Percentiles rank a stretch among this genome's conserved stretches.
Evolutionary conservation across 2,113 vertebrate species (phyloP).

Genomic region (Psittacus erithacus): DNA sequence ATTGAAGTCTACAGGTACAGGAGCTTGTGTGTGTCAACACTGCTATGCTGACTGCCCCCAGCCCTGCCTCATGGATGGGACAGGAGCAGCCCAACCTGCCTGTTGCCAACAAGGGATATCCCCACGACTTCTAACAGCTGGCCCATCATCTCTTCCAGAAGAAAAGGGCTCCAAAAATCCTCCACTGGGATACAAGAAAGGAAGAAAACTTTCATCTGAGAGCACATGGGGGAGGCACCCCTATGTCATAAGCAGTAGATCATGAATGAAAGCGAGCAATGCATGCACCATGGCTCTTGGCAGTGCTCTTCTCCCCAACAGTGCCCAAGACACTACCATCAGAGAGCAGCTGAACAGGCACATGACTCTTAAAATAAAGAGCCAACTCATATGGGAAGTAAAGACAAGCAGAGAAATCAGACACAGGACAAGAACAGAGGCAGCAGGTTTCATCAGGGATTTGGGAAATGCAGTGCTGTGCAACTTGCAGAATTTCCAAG

Average conservation of each 20-base stretch:
- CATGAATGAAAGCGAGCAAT: neutral
- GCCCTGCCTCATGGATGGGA: fast-evolving
- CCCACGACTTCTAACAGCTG: neutral
- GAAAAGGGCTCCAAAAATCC: neutral
- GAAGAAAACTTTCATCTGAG: neutral
- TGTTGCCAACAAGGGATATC: neutral
- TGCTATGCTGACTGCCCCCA: neutral
- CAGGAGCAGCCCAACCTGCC: neutral
- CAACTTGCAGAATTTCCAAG: neutral
- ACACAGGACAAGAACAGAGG: neutral
- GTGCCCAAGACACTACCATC: neutral
- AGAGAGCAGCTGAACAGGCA: neutral
- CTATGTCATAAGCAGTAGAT: neutral
- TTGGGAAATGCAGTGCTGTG: neutral
- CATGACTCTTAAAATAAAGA: neutral
- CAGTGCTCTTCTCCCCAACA: neutral
- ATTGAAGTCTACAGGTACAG: neutral
- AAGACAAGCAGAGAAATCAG: neutral
- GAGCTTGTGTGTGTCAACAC: neutral
- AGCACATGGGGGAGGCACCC: neutral
- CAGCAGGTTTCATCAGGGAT: neutral
- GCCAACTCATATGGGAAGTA: neutral
- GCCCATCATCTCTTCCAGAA: neutral
- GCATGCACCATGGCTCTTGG: fast-evolving
- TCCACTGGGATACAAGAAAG: neutral